Conservation (phyloP, 2,113 vertebrate species). For the Sander vitreus region DNA sequence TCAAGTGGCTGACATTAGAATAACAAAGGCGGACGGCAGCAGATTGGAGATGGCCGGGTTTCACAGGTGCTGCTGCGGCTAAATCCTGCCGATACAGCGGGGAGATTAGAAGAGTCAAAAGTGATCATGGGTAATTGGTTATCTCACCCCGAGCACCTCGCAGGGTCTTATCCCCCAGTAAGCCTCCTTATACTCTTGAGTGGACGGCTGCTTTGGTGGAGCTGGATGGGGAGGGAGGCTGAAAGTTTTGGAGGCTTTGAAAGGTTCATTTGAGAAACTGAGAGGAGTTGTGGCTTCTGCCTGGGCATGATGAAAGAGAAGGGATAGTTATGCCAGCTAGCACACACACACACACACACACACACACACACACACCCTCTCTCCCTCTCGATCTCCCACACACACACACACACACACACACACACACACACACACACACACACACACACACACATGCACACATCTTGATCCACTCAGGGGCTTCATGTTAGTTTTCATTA, state of each 20-base stretch:
- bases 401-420: conserved; percentile 33
- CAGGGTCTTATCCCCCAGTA: conserved; percentile 81
- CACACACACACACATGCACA: conserved; percentile 52
- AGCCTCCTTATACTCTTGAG: conserved; percentile 82
- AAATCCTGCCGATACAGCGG: conserved; percentile 78
- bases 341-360: neutral
- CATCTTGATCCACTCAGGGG: conserved; percentile 73
- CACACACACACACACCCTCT: conserved; percentile 23
- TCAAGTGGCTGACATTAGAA: conserved; percentile 83
- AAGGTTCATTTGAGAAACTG: conserved; percentile 79
- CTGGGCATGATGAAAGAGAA: conserved; percentile 79
- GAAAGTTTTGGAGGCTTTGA: conserved; percentile 82
- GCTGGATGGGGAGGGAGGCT: conserved; percentile 38
- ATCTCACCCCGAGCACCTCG: conserved; percentile 82
- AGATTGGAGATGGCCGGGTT: conserved; percentile 78
- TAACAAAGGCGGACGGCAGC: conserved; percentile 78
- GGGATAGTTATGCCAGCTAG: conserved; percentile 58
- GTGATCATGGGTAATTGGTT: conserved; percentile 86
- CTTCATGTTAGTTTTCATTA: conserved; percentile 78
- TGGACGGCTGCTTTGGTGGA: conserved; percentile 77
- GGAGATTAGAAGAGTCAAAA: conserved; percentile 86
- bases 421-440: conserved; percentile 34
- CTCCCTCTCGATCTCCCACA: neutral
- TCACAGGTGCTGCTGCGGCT: conserved; percentile 76
- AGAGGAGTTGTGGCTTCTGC: conserved; percentile 70